Conservation (phyloP, 2,113 vertebrate genomes). For the Garra rufa region DNA sequence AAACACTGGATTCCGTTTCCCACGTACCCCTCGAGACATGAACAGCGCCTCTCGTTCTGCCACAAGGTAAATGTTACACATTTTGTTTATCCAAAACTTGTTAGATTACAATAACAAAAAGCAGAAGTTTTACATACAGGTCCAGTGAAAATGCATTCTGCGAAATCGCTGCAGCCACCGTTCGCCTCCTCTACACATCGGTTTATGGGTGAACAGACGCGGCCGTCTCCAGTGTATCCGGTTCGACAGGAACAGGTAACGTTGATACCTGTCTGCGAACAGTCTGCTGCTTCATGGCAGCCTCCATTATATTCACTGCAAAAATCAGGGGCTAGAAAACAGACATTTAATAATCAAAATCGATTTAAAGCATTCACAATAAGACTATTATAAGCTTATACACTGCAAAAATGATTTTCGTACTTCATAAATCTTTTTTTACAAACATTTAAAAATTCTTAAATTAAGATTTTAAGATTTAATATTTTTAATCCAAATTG, state of each 20-base stretch:
- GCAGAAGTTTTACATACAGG: conserved; percentile 76
- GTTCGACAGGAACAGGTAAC: conserved; percentile 79
- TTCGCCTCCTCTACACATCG: conserved; percentile 79
- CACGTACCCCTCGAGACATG: conserved; percentile 84
- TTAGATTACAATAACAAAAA: neutral
- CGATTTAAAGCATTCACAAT: neutral
- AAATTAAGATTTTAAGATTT: too few species aligned
- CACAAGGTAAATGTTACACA: neutral
- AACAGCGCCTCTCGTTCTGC: conserved; percentile 86
- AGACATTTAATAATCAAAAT: neutral
- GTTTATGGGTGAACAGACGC: conserved; percentile 79
- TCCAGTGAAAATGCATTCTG: conserved; percentile 82
- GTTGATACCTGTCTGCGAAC: conserved; percentile 75
- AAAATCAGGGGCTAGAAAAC: conserved; percentile 77
- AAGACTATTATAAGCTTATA: neutral
- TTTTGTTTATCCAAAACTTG: neutral
- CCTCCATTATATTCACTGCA: conserved; percentile 81
- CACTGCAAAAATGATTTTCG: too few species aligned
- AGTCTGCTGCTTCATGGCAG: conserved; percentile 81
- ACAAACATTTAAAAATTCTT: too few species aligned
- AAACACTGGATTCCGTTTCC: conserved; percentile 92
- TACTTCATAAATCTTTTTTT: too few species aligned
- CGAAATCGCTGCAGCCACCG: conserved; percentile 89
- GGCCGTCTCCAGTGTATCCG: conserved; percentile 84
- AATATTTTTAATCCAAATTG: too few species aligned